These are phyloP conservation scores for western clawed frog (Xenopus tropicalis) DNA, from an alignment of 2,113 vertebrate genomes.

Conservation along the genomic window DNA sequence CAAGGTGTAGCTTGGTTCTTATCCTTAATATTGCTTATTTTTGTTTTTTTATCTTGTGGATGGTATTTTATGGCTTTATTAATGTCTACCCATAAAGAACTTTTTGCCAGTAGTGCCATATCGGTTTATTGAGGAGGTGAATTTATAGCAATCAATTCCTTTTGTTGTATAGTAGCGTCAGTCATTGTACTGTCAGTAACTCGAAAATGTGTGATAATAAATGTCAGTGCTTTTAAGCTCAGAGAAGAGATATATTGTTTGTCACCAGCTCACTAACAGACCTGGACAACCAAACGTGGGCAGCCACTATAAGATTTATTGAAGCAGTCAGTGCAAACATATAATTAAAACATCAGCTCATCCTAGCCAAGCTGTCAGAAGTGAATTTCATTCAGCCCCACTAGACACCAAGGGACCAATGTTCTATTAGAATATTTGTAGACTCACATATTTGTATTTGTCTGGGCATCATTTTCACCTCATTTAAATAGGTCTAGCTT, in stretches of 20 bases:
- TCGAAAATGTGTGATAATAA: conserved; percentile 17
- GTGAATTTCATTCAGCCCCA: background rate
- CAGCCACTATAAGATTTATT: conserved; percentile 27
- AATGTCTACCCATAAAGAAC: no score
- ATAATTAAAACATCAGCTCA: conserved; percentile 39
- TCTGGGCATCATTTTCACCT: background rate
- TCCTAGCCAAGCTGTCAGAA: conserved; percentile 10
- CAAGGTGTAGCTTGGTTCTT: no score
- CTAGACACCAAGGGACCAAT: background rate
- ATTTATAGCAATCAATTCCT: conserved; percentile 24
- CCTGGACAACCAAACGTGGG: conserved; percentile 27
- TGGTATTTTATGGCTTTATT: no score
- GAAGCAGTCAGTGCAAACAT: conserved; percentile 7
- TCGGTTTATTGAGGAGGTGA: background rate
- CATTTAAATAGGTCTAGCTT: background rate
- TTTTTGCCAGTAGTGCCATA: no score
- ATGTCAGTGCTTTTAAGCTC: background rate
- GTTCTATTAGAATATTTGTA: conserved; percentile 1
- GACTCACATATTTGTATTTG: no score
- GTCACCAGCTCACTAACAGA: conserved; percentile 24
- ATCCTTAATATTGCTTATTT: no score
- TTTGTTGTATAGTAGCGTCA: conserved; percentile 17
- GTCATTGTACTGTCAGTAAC: conserved; percentile 19
- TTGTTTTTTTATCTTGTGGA: no score
- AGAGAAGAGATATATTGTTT: conserved; percentile 30